Percentiles rank a stretch among this genome's conserved stretches.
Conservation (phyloP, 2,797 vertebrate genomes). For the Prionace glauca region DNA sequence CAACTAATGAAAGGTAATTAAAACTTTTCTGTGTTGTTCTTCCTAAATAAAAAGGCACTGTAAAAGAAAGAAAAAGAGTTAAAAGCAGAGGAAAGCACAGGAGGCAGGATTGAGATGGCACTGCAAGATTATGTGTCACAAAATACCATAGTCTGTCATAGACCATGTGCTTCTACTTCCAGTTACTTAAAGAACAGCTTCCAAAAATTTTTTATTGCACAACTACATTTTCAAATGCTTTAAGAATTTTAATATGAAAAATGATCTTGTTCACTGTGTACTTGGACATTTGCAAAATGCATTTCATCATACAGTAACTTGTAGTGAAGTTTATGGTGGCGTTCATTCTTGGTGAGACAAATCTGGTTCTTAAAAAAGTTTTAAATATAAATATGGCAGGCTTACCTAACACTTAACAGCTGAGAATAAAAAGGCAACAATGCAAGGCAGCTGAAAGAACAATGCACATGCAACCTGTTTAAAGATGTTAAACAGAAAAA, state of each 20-base stretch:
- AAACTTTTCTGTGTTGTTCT: not conserved
- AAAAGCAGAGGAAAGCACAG: not conserved
- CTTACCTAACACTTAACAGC: slow-evolving; percentile 29
- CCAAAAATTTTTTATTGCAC: not conserved
- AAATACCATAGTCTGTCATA: not conserved
- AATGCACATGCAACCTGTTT: slow-evolving; percentile 27
- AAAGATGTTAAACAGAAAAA: slow-evolving; percentile 25
- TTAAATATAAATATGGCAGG: slow-evolving; percentile 24
- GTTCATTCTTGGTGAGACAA: not conserved
- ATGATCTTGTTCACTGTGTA: not conserved
- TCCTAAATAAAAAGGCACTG: slow-evolving; percentile 13
- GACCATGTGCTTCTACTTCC: not conserved
- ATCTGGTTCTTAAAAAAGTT: not conserved
- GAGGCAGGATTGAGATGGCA: not conserved
- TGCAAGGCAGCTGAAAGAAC: slow-evolving; percentile 34
- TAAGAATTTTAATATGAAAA: slow-evolving; percentile 7
- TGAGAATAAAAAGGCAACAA: slow-evolving; percentile 34
- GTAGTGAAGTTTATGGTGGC: not conserved
- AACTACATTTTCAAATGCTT: slow-evolving; percentile 20
- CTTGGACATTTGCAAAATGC: not conserved
- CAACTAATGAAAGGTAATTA: not conserved
- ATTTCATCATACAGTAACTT: slow-evolving; percentile 20
- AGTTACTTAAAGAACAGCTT: not conserved
- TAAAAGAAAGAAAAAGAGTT: not conserved
- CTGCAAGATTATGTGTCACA: not conserved